Conservation (phyloP, 2,113 vertebrate genomes). For the Ammodytes dubius region DNA sequence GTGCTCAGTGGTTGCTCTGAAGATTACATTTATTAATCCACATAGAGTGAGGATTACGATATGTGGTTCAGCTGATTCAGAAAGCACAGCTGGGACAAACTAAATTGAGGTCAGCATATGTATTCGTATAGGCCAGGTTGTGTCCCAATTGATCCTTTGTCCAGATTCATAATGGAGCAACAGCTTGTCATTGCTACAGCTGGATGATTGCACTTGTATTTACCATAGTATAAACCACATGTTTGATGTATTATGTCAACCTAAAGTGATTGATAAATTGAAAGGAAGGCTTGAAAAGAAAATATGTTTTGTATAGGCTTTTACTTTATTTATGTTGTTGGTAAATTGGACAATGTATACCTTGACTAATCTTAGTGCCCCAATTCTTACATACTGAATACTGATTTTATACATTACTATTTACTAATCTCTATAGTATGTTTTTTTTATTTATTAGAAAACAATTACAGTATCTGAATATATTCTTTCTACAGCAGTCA, state of each 20-base stretch:
- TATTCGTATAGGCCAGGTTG: slow-evolving; percentile 52
- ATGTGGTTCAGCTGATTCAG: slow-evolving; percentile 47
- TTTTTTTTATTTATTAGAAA: not conserved
- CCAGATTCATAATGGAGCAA: slow-evolving; percentile 31
- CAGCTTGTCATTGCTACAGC: slow-evolving; percentile 7
- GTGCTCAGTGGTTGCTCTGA: slow-evolving; percentile 60
- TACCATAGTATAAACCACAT: slow-evolving; percentile 10
- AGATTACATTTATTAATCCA: slow-evolving; percentile 77
- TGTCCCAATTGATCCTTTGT: slow-evolving; percentile 46
- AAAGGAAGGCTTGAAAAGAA: too few relatives aligned
- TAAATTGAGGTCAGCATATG: slow-evolving; percentile 64
- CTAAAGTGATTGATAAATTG: not conserved
- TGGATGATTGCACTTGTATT: slow-evolving; percentile 30
- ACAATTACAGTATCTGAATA: not conserved
- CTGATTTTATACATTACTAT: not conserved
- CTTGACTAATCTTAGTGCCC: not conserved
- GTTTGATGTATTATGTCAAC: not conserved
- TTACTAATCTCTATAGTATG: not conserved
- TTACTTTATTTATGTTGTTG: not conserved
- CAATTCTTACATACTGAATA: not conserved
- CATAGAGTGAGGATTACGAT: slow-evolving; percentile 63
- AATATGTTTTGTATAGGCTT: too few relatives aligned
- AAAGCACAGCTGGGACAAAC: slow-evolving; percentile 60
- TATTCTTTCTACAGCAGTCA: not conserved
- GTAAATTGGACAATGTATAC: not conserved